Percentiles rank a stretch among this genome's conserved stretches.
Conservation (phyloP, 1,140 invertebrate species). For the Helicoverpa armigera region DNA sequence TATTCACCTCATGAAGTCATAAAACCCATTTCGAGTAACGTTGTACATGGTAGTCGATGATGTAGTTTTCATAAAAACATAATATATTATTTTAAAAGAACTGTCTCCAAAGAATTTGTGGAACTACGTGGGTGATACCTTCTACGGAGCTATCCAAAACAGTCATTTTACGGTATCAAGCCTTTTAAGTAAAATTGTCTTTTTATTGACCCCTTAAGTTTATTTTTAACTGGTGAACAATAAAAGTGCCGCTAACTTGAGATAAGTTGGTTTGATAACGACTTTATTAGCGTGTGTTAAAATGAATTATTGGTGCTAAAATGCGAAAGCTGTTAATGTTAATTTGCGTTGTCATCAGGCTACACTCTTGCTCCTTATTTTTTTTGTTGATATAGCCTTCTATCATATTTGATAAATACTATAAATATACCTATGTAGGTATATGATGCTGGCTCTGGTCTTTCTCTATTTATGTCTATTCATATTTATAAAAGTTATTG, state of each 20-base stretch:
- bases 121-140: slow-evolving; percentile 20
- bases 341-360: background rate
- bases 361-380: too few relatives aligned
- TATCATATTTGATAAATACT: too few relatives aligned
- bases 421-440: too few relatives aligned
- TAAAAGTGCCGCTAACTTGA: background rate
- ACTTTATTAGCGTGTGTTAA: background rate
- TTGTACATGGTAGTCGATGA: too few relatives aligned
- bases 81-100: background rate
- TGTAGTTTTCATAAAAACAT: background rate
- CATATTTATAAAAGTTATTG: too few relatives aligned
- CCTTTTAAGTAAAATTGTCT: slow-evolving; percentile 10
- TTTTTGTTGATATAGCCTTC: too few relatives aligned
- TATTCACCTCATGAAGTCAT: background rate
- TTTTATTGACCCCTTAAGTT: slow-evolving; percentile 24
- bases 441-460: too few relatives aligned
- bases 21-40: background rate
- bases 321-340: background rate
- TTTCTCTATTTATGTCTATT: too few relatives aligned
- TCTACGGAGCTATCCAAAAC: slow-evolving; percentile 18
- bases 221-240: slow-evolving; percentile 21
- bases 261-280: background rate
- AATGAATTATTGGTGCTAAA: background rate
- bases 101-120: background rate
- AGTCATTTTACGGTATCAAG: slow-evolving; percentile 21